Evolutionary conservation across 1,140 invertebrate species (phyloP), one percentile per base, ranked within the genome.

Genomic region (Psix sp.): DNA sequence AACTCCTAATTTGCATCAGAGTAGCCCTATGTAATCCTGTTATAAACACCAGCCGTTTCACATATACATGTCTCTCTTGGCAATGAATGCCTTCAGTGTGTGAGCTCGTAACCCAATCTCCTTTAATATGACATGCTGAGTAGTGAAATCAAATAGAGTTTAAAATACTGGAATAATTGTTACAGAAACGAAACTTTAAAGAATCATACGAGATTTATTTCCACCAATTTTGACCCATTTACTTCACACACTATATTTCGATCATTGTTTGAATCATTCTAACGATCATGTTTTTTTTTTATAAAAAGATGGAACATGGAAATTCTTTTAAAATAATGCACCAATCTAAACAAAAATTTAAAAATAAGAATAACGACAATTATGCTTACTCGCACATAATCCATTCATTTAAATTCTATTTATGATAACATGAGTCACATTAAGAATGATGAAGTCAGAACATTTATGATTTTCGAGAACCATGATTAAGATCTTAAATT

Each of bases 1-100:
- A 81, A 77, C 78, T 81, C 75, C 77, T 79, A 80, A 79, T 78
- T 74, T 57, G 62, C 74, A 80, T 80, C 72, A 63, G 67, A 46
- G 71, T 73, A 52, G n/a, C n/a, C 46, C 39, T 59, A 4, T 24
- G 43, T 80, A 82, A 81, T 83, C 77, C 77, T 68, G 75, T 81
- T 82, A 80, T 74, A 76, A 80, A 81, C 66, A 74, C 72, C 59
- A 46, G 40, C 13, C 3, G 16, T 48, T 16, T 40, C 24, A 13
- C 18, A 10, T 15, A 26, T 36, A 33, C 42, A 49, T 29, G 51
- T 14, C 14, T 26, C 14, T 17, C 36, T 36, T 51, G 29, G 15
- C 31, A 49, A 7, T 36, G 17, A 7, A 35, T 18, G 24, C n/a
- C 18, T 38, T 15, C 15, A 24, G 13, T 40, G 43, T 26, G 43